Evolutionary conservation across 1,140 invertebrate species (phyloP), one percentile per base, ranked within the genome.

Genomic region (Drosophila equinoxialis): DNA sequence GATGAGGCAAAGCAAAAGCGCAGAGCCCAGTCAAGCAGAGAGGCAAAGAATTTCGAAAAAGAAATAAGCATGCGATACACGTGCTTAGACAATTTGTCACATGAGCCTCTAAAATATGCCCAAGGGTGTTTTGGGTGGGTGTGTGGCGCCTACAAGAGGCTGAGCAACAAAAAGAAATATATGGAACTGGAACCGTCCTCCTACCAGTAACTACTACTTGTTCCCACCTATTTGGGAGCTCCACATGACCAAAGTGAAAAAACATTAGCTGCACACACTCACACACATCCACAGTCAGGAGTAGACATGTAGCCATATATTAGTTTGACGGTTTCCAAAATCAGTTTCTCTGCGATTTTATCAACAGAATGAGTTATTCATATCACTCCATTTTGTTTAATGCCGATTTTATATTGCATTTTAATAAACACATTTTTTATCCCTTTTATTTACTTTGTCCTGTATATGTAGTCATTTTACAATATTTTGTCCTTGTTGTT

Each of bases 91-190:
- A 91, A 90, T 90, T 90, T 90, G 89, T 90, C 89, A 90, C 89
- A 91, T 91, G 89, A 91, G 89, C 90, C 89, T 91, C 81, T 79
- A 90, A 90, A 90, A 90, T 90, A 91, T 90, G 79, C 89, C 89
- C 89, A 45, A 77, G 81, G 81, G 89, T 87, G 76, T 86, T 80
- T 71, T 66, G 73, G 55, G 37, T 39, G 37, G 37, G 11, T 39
- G 37, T 11, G 37, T 39, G 37, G 60, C 68, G 48, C 81, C 54
- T 71, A 72, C 11, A 13, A 13, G 37, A 39, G 11, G 11, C 37
- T 39, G 37, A 39, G 76, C 65, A 62, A 63, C 72, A 68, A 61
- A 67, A 39, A 57, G 20, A 33, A 14, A 37, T 11, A 42, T n/a
- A 45, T n/a, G 7, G 26, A 45, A 62, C 60, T n/a, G 14, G 6